Evolutionary conservation across 92 coral and sea anemone genomes (phyloP), one percentile per base, ranked within the genome.

Genomic region (Muricea muricata): DNA sequence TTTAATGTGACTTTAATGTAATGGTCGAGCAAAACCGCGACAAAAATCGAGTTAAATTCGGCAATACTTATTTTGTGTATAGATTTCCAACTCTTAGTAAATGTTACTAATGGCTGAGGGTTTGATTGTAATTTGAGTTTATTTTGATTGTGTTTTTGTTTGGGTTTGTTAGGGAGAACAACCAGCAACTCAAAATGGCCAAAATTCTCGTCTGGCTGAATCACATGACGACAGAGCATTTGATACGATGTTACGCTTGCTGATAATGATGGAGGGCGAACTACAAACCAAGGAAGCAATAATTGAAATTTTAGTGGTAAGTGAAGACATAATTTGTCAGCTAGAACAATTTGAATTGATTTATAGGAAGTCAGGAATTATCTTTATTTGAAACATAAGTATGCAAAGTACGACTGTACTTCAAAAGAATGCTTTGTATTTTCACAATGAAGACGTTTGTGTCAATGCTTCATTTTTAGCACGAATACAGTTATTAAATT

Each of bases 261-360:
- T 97, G 46, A 91, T 97, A 30, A 92, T 90, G 91, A 85, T 94
- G 65, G 99, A 97, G 74, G 93, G 97, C 25, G 99, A 97, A 81
- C 76, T 97, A 69, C 98, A 94, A 67, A 91, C 94, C 65, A 97
- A 97, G 67, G 99, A 97, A 85, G 99, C 94, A 55, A 83, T 97
- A 29, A 88, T 97, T 39, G 95, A 94, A 30, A 72, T 97, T 70
- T 89, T 97, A 15, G 86, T 93, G 99, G 99, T 97, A 57, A 54
- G 95, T 73, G 28, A 48, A 10, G 9, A 47, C 11, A 15, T 21
- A 23, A 18, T 0, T 26, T 60, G 18, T 1, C n/a, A n/a, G n/a
- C n/a, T n/a, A n/a, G n/a, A n/a, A n/a, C n/a, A n/a, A n/a, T 31
- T 40, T 84, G 77, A 74, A 11, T 29, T 55, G 33, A 41, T 63